Base-by-base conservation (phyloP, 2,888 invertebrate genomes). In the Amblyteles armatorius region DNA sequence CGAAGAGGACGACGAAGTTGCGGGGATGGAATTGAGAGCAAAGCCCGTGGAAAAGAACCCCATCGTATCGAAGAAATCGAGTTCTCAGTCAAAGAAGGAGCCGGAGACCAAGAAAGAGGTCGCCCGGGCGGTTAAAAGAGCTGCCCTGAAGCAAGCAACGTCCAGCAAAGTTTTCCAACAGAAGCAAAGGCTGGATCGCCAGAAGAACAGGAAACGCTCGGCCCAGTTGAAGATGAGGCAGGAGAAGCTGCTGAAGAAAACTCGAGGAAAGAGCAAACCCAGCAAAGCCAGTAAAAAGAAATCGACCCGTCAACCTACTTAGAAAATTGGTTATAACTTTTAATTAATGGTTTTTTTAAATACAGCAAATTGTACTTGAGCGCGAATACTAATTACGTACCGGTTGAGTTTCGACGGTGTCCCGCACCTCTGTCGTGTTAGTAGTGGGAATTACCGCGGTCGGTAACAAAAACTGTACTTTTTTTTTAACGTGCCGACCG, bases 131-230 rank as follows among this genome's bases (percentile, higher is more conserved):
- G 94, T 97, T 9, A 97, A 97, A 90, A 96, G 96, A 86, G 96
- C 96, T 92, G 97, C 97, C 0, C 95, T 96, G 0, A 96, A 96
- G 89, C 96, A 96, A 91, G 95, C 97, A 19, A 96, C 97, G 90
- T 96, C 97, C 88, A 97, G 97, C 91, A 97, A 97, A 95, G 95
- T 96, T 0, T 97, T 96, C 90, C 96, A 97, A 94, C 95, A 95
- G 94, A 97, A 97, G 91, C 96, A 96, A 88, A 96, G 96, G 92
- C 90, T 97, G 36, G 97, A 97, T 84, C 95, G 95, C 87, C 94
- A 95, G 57, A 96, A 83, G 29, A 88, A 88, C 71, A 85, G 78
- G 55, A 88, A 88, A 82, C 60, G 74, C 1, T 79, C 86, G 11
- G 73, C 60, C 33, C 82, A 77, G 40, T 69, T 83, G 71, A 85